These are phyloP conservation scores for Turnix velox DNA, from an alignment of 2,113 vertebrate species.

Conservation along the genomic window DNA sequence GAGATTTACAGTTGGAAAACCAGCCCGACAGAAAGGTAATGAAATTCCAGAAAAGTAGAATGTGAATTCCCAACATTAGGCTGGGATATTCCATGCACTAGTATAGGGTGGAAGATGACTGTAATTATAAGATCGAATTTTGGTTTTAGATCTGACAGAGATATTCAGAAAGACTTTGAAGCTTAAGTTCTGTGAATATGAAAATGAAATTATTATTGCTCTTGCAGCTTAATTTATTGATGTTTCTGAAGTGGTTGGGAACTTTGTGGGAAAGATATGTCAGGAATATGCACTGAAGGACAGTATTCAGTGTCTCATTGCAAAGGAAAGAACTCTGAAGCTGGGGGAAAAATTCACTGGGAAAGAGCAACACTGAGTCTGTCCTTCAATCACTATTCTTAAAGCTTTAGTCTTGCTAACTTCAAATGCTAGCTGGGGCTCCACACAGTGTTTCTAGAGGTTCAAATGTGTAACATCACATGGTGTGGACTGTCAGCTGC, in stretches of 20 bases:
- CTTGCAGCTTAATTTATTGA: not conserved
- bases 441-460: not conserved
- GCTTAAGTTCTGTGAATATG: not conserved
- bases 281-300: not conserved
- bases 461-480: not conserved
- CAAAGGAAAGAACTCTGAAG: not conserved
- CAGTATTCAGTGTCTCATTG: not conserved
- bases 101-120: no score
- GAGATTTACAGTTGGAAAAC: not conserved
- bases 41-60: not conserved
- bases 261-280: not conserved
- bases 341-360: not conserved
- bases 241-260: not conserved
- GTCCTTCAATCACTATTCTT: not conserved
- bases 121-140: not conserved
- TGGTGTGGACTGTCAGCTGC: not conserved
- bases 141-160: conserved; percentile 1
- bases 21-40: not conserved
- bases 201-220: not conserved
- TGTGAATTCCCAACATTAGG: accelerated
- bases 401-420: not conserved
- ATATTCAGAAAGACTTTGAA: not conserved
- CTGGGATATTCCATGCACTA: no score
- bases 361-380: not conserved
- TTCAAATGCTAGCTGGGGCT: not conserved